Evolutionary conservation across 2,797 vertebrate species (phyloP).

Genomic region (Neoniphon sammara): DNA sequence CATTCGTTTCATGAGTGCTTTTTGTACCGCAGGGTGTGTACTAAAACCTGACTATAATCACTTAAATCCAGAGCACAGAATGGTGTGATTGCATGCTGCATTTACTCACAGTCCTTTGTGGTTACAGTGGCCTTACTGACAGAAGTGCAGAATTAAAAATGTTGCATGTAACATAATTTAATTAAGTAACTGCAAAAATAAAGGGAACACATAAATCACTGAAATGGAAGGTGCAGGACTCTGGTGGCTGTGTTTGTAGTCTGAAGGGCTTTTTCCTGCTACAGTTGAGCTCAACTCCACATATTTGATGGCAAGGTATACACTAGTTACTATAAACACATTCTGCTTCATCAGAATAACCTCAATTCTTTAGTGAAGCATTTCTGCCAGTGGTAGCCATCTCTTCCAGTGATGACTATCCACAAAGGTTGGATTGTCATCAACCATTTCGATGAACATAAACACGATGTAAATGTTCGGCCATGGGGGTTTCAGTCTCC

Average conservation of each 20-base stretch:
- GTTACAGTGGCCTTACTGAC: slow-evolving; percentile 10
- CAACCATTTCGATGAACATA: too few relatives aligned
- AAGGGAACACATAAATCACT: background rate
- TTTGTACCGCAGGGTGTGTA: slow-evolving; percentile 26
- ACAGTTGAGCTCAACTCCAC: background rate
- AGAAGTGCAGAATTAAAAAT: slow-evolving; percentile 2
- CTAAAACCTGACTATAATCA: slow-evolving; percentile 22
- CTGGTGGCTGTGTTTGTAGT: background rate
- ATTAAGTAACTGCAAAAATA: background rate
- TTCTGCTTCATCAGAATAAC: too few relatives aligned
- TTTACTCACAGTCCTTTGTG: slow-evolving; percentile 49
- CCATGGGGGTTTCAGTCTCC: background rate
- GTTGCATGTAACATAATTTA: slow-evolving; percentile 10
- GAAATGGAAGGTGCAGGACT: background rate
- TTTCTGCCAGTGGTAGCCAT: too few relatives aligned
- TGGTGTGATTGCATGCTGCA: slow-evolving; percentile 79
- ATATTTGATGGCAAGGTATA: background rate
- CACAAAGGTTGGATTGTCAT: too few relatives aligned
- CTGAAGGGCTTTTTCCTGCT: background rate
- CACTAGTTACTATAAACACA: too few relatives aligned
- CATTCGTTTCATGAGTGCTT: slow-evolving; percentile 14
- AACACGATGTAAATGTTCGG: background rate
- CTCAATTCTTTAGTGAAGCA: too few relatives aligned
- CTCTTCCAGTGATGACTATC: too few relatives aligned
- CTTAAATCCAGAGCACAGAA: slow-evolving; percentile 10